A percentile compares a stretch with the other conserved stretches of the same genome.
Conservation (phyloP, 2,113 vertebrate genomes). For the Nothocercus nigrocapillus region DNA sequence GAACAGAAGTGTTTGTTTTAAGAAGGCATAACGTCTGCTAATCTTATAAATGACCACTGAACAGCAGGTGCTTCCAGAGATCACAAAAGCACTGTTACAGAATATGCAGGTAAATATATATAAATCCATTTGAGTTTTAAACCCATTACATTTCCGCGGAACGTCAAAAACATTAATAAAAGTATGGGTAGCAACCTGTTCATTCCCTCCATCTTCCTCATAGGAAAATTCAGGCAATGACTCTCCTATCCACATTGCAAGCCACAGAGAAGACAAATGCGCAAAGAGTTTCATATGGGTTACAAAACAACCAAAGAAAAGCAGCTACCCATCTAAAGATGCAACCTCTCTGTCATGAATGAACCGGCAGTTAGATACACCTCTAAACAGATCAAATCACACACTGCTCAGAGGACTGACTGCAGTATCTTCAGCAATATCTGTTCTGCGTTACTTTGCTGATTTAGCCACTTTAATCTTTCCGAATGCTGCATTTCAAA, state of each 20-base stretch:
- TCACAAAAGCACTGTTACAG: background rate
- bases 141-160: background rate
- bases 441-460: background rate
- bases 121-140: background rate
- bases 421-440: background rate
- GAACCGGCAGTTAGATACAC: background rate
- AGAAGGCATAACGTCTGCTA: background rate
- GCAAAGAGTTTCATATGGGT: background rate
- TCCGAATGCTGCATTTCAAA: background rate
- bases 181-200: background rate
- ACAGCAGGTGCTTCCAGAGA: background rate
- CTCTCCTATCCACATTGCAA: background rate
- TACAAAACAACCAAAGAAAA: background rate
- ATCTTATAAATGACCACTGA: background rate
- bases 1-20: background rate
- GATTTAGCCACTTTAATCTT: background rate
- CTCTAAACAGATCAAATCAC: background rate
- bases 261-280: background rate
- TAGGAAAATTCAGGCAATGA: background rate
- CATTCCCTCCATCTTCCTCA: accelerated
- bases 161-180: background rate
- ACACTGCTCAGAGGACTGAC: background rate
- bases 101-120: background rate
- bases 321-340: background rate
- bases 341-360: background rate